A percentile compares a stretch with the other conserved stretches of the same genome.
Conservation (phyloP, 2,113 vertebrate genomes). For the Dipodomys spectabilis region DNA sequence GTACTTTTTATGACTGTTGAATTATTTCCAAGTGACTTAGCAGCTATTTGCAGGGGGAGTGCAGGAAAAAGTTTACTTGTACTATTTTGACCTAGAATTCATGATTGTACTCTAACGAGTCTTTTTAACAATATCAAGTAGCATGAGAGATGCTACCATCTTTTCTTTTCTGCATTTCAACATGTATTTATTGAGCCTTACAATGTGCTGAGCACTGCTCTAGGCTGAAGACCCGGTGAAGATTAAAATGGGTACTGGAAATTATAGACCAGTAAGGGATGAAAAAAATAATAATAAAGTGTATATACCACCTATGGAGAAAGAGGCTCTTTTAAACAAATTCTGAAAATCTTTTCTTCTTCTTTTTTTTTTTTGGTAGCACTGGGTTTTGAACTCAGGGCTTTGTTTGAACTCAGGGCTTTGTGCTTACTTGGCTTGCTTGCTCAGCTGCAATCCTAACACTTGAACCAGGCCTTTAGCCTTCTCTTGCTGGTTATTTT, state of each 20-base stretch:
- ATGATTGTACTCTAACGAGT: constrained; percentile 17
- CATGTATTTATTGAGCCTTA: constrained; percentile 11
- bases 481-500: too few relatives aligned
- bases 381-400: too few relatives aligned
- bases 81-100: background rate
- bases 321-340: background rate
- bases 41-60: background rate
- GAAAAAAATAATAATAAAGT: background rate
- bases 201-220: background rate
- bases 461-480: too few relatives aligned
- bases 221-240: background rate
- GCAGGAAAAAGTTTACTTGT: background rate
- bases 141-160: background rate
- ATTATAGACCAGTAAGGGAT: constrained; percentile 6
- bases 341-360: background rate
- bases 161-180: constrained; percentile 40
- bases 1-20: background rate
- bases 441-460: too few relatives aligned
- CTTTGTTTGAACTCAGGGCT: too few relatives aligned
- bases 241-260: background rate
- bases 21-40: constrained; percentile 10
- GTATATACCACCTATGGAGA: background rate
- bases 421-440: too few relatives aligned
- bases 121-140: constrained; percentile 21
- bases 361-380: too few relatives aligned